Evolutionary conservation across 1,140 invertebrate species (phyloP), one percentile per base, ranked within the genome.

Genomic region (Cyphomyrmex costatus): DNA sequence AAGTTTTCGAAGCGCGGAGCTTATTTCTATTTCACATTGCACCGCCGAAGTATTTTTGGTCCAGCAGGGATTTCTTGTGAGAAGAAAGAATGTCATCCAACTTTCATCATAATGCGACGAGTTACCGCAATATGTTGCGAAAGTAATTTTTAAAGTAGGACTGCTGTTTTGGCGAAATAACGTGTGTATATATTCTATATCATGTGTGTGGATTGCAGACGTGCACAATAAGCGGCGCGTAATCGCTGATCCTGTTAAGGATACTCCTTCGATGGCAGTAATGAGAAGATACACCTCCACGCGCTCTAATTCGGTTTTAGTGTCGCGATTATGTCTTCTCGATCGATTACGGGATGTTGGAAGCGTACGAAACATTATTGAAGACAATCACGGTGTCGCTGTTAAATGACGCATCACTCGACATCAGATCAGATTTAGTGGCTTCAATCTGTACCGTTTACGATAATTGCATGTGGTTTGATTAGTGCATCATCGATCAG

Each of bases 361-460:
- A 46, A 58, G 8, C 42, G 19, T 27, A 61, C 42, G 82, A 76
- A 85, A 78, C 74, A 60, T 65, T 85, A 53, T 42, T 65, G 27
- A 77, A 78, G 88, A 89, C 79, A 76, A 89, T 87, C 78, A 24
- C 27, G 36, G 58, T 78, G 33, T 77, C 79, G 33, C 51, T 77
- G 86, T 61, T 90, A 90, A 90, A 89, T 88, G 86, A 90, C 79
- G 89, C 86, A 90, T 90, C 77, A 66, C 82, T 87, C 74, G 53
- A 77, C 74, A 73, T 87, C 80, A 85, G 76, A 90, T 86, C 88
- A 86, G 88, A 90, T 90, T 90, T 90, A 90, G 88, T 90, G 63
- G 51, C 89, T 86, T 90, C 88, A 87, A 90, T 90, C 89, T 90
- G 74, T 78, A 65, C 86, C 80, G 86, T 88, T 90, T 90, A 90